Base-by-base conservation (phyloP, 2,113 vertebrate species). In the Gymnorhina tibicen region DNA sequence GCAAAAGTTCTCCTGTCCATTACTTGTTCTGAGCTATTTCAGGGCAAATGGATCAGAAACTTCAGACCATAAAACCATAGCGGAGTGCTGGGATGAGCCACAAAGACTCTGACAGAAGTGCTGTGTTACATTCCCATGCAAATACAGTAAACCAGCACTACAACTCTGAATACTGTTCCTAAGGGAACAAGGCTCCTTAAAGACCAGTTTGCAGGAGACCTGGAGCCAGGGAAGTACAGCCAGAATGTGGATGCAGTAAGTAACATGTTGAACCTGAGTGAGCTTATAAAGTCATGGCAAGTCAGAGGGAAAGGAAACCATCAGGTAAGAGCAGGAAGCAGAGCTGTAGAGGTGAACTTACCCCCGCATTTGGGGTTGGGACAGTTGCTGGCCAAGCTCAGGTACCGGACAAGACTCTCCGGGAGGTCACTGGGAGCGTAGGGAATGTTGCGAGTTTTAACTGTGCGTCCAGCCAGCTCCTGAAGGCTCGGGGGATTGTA, bases 361-460 rank as follows among this genome's bases (percentile, higher is more conserved):
- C 99, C 99, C 28, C 98, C 99, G 11, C 99, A 99, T 91, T 99
- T 99, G 44, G 99, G 99, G 93, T 99, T 99, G 96, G 99, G 99
- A 59, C 99, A 99, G 97, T 99, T 99, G 98, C 98, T 99, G 95
- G 99, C 99, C 96, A 99, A 97, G 96, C 99, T 98, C 86, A 99
- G 98, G 93, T 99, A 99, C 7, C 86, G 97, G 83, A 99, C 95
- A 4, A 99, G 98, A 73, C 99, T 98, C n/a, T 95, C 97, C 0
- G 99, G 99, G 91, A 99, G 97, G 47, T 99, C 99, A 1, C 91
- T 92, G 50, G 98, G 98, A 11, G 96, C 91, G 15, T 99, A 99
- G 20, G 97, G 94, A 53, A 98, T 68, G 14, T 96, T 98, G 89
- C 97, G 96, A 5, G 97, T 98, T 96, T 98, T 98, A 72, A 98